Evolutionary conservation across 2,888 invertebrate genomes (phyloP), one percentile per base, ranked within the genome.

Genomic region (Synergus itoensis): DNA sequence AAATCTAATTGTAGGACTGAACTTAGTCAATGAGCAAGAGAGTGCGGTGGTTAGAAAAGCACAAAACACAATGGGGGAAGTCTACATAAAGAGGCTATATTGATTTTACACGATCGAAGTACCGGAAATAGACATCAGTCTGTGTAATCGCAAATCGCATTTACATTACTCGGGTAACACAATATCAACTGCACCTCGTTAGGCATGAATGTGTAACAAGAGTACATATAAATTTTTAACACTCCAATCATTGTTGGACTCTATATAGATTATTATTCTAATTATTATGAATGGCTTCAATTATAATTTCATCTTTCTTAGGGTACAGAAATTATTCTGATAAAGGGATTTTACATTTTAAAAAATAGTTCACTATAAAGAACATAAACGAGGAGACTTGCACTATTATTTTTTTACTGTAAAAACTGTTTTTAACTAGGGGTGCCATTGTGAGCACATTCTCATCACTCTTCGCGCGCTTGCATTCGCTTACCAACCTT

Each of bases 21-120:
- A 60, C 21, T 60, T 28, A 63, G 63, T 63, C 63, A 63, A 64
- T 64, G 63, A 40, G 16, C 63, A 64, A 40, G 16, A 64, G 16
- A 64, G 76, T 63, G 36, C 36, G 79, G 48, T 64, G 53, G 53
- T 64, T 36, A 18, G 65, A 11, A 36, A 28, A 57, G 75, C 53
- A n/a, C 67, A 18, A 60, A 40, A 75, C 45, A 77, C 77, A 64
- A 64, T 64, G 36, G 63, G 36, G 40, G 16, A 14, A 64, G 16
- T 40, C 28, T 28, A 64, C 28, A 64, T 64, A 64, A 64, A 36
- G 36, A 36, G 63, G 40, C 21, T 41, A 62, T 79, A 84, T 84
- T 81, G 84, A 85, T 84, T 82, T 81, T 79, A 81, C 78, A 78
- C 80, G 81, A 83, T 83, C 83, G 80, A 80, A 78, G 64, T 79